These are phyloP conservation scores for Oceanodroma leucorhoa DNA, from an alignment of 2,797 vertebrate species.

Conservation along the genomic window DNA sequence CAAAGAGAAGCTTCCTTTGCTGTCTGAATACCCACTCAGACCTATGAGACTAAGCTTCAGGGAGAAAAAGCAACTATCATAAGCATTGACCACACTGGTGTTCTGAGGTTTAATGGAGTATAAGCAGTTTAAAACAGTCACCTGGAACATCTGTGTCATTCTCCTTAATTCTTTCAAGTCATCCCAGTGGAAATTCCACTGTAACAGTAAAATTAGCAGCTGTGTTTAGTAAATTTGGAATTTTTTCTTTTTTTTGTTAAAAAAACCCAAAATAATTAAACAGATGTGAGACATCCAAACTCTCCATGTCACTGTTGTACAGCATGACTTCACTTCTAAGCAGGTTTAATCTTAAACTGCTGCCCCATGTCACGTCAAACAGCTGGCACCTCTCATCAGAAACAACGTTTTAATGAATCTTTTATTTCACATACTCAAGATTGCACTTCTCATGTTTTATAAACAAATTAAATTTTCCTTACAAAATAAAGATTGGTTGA, in stretches of 20 bases:
- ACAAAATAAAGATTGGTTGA: conserved; percentile 26
- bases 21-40: not conserved
- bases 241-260: not conserved
- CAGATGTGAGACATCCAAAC: not conserved
- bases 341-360: not conserved
- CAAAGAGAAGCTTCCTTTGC: not conserved
- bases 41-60: not conserved
- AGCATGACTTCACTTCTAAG: not conserved
- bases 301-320: not conserved
- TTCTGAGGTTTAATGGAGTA: not conserved
- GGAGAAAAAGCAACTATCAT: not conserved
- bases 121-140: not conserved
- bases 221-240: not conserved
- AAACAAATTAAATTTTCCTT: conserved; percentile 55
- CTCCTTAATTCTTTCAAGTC: conserved; percentile 33
- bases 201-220: conserved; percentile 14
- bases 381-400: conserved; percentile 44
- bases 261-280: not conserved
- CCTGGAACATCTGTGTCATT: not conserved
- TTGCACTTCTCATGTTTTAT: conserved; percentile 42
- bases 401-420: conserved; percentile 35
- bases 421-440: conserved; percentile 37
- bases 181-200: not conserved
- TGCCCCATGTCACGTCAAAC: conserved; percentile 20
- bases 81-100: not conserved